These are phyloP conservation scores for Poeciliopsis presidionis DNA, from an alignment of 2,797 vertebrate species.

Conservation along the genomic window DNA sequence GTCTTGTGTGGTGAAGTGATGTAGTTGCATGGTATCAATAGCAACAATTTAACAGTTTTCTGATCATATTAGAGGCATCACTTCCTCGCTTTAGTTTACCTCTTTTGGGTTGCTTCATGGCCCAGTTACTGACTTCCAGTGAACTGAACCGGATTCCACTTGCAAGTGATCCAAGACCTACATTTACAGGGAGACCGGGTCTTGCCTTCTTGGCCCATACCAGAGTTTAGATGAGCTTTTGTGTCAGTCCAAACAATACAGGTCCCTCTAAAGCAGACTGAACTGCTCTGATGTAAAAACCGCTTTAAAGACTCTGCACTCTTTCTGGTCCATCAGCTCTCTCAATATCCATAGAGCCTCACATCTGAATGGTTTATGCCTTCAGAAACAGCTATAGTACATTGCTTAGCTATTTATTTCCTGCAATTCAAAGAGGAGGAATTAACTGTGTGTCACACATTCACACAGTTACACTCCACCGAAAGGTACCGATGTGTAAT, in stretches of 20 bases:
- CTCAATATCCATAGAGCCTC: not conserved
- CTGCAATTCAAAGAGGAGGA: slow-evolving; percentile 5
- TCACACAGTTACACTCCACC: not conserved
- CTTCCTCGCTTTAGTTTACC: not conserved
- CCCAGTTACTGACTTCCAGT: not conserved
- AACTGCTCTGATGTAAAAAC: not conserved
- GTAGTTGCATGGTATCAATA: too few relatives aligned
- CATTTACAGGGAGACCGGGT: not conserved
- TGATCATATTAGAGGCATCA: not conserved
- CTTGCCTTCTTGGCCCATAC: not conserved
- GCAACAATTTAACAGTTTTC: not conserved
- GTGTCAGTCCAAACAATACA: not conserved
- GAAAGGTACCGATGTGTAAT: not conserved
- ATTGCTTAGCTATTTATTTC: not conserved
- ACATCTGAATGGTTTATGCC: not conserved
- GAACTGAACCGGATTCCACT: not conserved
- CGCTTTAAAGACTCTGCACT: not conserved
- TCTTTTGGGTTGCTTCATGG: not conserved
- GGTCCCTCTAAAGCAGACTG: not conserved
- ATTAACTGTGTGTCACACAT: not conserved
- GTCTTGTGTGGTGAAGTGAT: too few relatives aligned
- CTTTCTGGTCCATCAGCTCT: not conserved
- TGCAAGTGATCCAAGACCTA: not conserved
- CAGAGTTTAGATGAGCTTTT: not conserved
- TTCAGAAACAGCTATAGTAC: not conserved